Conservation (phyloP, 1,140 invertebrate species). For the Branchinecta lindahli region DNA sequence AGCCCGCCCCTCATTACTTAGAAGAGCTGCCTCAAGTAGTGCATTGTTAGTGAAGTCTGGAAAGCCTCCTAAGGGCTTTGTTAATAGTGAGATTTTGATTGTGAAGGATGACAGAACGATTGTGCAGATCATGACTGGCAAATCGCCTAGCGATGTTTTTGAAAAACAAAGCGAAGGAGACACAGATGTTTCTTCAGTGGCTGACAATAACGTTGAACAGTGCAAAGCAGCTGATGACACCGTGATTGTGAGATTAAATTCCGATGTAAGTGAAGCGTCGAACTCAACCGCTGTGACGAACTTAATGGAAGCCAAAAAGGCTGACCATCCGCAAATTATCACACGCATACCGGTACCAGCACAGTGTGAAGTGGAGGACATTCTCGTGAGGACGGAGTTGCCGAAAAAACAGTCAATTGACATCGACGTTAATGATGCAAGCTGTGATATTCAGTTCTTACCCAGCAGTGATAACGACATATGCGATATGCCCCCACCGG, state of each 20-base stretch:
- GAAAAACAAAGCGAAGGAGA: neutral
- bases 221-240: neutral
- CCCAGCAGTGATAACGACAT: neutral
- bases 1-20: neutral
- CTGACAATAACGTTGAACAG: neutral
- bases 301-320: neutral
- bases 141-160: neutral
- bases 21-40: neutral
- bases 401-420: neutral
- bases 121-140: conserved; percentile 2
- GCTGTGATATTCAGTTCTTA: neutral
- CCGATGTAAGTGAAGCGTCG: neutral
- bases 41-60: neutral
- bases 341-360: neutral
- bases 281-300: neutral
- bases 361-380: neutral
- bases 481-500: neutral
- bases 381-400: neutral
- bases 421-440: neutral
- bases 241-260: neutral
- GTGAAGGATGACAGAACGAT: neutral
- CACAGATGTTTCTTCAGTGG: neutral
- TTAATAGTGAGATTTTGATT: conserved; percentile 1
- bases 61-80: neutral
- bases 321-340: conserved; percentile 9